Base-by-base conservation (phyloP, 2,888 invertebrate species). In the Sphecodes monilicornis region DNA sequence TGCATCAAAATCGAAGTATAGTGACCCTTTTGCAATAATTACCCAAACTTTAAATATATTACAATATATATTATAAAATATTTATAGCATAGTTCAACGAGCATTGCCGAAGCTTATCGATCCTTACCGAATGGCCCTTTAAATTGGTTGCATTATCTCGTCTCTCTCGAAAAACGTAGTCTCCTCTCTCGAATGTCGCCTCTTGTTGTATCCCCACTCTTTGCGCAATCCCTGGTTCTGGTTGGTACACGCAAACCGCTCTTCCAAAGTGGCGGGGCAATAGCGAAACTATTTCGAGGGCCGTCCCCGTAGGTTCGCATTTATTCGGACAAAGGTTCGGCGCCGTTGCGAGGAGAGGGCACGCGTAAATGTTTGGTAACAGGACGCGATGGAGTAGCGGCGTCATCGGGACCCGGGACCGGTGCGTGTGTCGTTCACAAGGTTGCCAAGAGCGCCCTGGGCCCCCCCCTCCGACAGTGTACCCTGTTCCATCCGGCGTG, bases 361-460 rank as follows among this genome's bases (percentile, higher is more conserved):
- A 54, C 76, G 76, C 78, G 80, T 86, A 90, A 91, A 90, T 89
- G 91, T 91, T 91, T 90, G 91, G 90, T 90, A 91, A 91, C 88
- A 82, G 82, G 80, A 18, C 43, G 71, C 78, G 86, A 89, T 88
- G 85, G 77, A 77, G 73, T 54, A 82, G 78, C 77, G 36, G 18
- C 50, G 39, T 32, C 11, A 64, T 32, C 32, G 64, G 57, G 50
- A 32, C 41, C n/a, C 11, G n/a, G 54, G 54, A 54, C 1, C 60
- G 18, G 57, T 46, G 82, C 66, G 76, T 64, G 77, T 60, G 78
- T 74, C 74, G 85, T 78, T 81, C 18, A 26, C 26, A n/a, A 50
- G 72, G 64, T 29, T 39, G 74, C 39, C 60, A 29, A 64, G 74
- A 57, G 74, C 22, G 84, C 13, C 54, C n/a, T n/a, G 57, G 29